Conservation (phyloP, 2,888 invertebrate species). For the Archips crataeganus region DNA sequence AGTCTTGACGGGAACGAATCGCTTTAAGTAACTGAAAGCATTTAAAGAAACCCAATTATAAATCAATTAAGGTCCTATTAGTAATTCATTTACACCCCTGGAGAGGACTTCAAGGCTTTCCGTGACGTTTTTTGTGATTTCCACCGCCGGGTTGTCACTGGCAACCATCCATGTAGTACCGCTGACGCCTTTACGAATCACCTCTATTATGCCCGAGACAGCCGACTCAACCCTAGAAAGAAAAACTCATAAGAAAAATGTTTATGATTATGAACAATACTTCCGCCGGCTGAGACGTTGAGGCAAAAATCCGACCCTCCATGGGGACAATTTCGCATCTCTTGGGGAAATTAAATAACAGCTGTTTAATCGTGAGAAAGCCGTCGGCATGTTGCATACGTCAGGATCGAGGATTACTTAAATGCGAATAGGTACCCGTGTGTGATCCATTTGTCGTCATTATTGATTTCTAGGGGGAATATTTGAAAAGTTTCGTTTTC, state of each 20-base stretch:
- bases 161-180: constrained; percentile 76
- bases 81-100: constrained; percentile 41
- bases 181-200: constrained; percentile 65
- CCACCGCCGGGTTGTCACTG: constrained; percentile 67
- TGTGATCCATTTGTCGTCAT: constrained; percentile 11
- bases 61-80: constrained; percentile 30
- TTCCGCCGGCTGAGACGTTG: constrained; percentile 23
- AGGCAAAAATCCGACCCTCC: constrained; percentile 29
- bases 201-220: constrained; percentile 71
- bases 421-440: constrained; percentile 16
- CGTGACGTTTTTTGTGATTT: constrained; percentile 61
- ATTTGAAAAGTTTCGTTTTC: neutral
- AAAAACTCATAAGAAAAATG: constrained; percentile 43
- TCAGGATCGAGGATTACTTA: constrained; percentile 19
- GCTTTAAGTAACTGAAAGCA: neutral
- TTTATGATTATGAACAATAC: constrained; percentile 38
- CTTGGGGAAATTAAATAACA: constrained; percentile 30
- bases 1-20: neutral
- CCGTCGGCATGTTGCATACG: constrained; percentile 20
- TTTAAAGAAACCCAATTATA: neutral
- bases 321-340: constrained; percentile 20
- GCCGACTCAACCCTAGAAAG: constrained; percentile 74
- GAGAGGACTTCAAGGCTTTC: constrained; percentile 60
- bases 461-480: constrained; percentile 7
- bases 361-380: constrained; percentile 36